Percentiles rank a stretch among this genome's conserved stretches.
phyloP scores from a whole-genome alignment of 2,888 invertebrate species.

The Watsonalla cultraria region DNA sequence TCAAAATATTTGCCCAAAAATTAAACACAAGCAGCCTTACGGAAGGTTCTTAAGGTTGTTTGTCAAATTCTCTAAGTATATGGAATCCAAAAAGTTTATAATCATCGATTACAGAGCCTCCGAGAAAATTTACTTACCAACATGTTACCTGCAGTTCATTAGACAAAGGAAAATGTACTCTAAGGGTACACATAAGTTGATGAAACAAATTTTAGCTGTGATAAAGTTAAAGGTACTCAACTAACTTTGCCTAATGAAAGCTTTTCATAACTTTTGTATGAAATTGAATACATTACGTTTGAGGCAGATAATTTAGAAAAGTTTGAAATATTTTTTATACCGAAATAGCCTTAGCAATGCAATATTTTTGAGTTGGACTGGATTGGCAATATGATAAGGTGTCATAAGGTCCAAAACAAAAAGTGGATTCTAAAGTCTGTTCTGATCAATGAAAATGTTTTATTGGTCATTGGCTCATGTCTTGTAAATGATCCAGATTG shows the following conservation, averaged over 20 bases:
- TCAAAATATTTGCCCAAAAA: too few species aligned
- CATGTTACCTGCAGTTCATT: constrained; percentile 44
- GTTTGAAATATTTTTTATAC: background rate
- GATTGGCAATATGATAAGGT: too few species aligned
- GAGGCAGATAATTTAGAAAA: background rate
- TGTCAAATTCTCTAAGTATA: background rate
- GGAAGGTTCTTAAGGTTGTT: background rate
- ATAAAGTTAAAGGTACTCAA: constrained; percentile 21
- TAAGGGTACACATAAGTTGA: constrained; percentile 27
- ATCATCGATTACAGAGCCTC: background rate
- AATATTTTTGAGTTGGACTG: too few species aligned
- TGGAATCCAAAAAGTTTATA: background rate
- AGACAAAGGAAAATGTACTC: constrained; percentile 34
- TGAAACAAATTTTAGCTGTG: constrained; percentile 33
- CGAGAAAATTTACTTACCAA: constrained; percentile 6
- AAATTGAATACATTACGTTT: constrained; percentile 1
- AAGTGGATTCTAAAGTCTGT: too few species aligned
- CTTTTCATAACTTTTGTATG: constrained; percentile 10
- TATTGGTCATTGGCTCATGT: too few species aligned
- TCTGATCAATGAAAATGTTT: too few species aligned
- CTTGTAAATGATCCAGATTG: too few species aligned
- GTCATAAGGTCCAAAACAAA: too few species aligned
- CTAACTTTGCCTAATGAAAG: constrained; percentile 27
- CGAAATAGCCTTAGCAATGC: background rate
- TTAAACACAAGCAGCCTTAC: background rate